Conservation (phyloP, 2,797 vertebrate species). For the Phylloscopus collybita region DNA sequence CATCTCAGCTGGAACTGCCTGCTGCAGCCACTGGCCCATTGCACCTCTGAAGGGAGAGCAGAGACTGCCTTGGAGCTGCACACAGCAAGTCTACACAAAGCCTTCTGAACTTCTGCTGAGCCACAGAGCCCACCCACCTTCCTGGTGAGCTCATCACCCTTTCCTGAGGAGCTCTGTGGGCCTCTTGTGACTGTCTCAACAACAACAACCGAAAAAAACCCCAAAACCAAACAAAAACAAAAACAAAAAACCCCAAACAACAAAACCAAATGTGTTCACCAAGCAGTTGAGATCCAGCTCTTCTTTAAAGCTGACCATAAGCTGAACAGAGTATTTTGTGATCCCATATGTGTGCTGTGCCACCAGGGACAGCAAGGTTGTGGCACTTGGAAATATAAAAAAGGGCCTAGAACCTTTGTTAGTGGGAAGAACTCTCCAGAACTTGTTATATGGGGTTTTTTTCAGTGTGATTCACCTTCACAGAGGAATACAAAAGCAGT, state of each 20-base stretch:
- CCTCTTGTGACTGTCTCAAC: not conserved
- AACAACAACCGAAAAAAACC: not conserved
- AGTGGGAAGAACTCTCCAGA: not conserved
- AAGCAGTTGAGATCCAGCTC: not conserved
- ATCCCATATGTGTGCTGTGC: not conserved
- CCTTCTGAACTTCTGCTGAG: constrained; percentile 27
- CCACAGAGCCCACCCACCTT: not conserved
- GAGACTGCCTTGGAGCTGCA: constrained; percentile 12
- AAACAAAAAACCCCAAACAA: too few relatives aligned
- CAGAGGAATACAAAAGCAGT: not conserved
- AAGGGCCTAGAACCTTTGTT: not conserved
- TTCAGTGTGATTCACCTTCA: not conserved
- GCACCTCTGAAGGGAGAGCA: constrained; percentile 36
- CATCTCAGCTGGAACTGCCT: constrained; percentile 29
- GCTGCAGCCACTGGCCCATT: not conserved
- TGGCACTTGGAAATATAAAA: not conserved
- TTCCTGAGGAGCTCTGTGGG: not conserved
- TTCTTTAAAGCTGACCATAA: not conserved
- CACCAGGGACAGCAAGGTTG: not conserved
- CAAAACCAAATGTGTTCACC: not conserved
- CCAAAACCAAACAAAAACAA: not conserved
- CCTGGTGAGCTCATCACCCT: not conserved
- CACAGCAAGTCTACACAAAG: constrained; percentile 1
- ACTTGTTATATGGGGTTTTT: not conserved
- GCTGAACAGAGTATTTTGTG: not conserved